Percentiles rank a stretch among this genome's conserved stretches.
Evolutionary conservation across 2,888 invertebrate species (phyloP).

Genomic region (Copidosoma aretas): DNA sequence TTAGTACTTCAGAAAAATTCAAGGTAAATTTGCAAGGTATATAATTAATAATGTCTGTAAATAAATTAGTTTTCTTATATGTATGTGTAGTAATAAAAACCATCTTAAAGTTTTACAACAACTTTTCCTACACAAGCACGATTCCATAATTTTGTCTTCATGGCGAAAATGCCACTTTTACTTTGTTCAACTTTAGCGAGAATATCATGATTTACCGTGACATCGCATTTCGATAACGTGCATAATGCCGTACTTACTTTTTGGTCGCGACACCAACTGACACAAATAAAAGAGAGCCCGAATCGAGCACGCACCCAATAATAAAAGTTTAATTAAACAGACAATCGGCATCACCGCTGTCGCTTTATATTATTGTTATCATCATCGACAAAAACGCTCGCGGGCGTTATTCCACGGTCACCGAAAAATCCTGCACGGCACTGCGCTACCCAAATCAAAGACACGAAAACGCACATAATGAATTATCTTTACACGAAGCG

Average conservation of each 20-base stretch:
- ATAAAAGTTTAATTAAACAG: slow-evolving; percentile 9
- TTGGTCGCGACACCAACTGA: background rate
- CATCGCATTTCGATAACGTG: no score
- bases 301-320: background rate
- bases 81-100: no score
- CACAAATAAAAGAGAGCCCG: background rate
- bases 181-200: background rate
- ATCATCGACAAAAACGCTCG: slow-evolving; percentile 8
- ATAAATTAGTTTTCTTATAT: no score
- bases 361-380: slow-evolving; percentile 6
- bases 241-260: no score
- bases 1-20: no score
- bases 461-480: background rate
- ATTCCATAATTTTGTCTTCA: background rate
- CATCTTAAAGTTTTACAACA: no score
- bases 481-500: background rate
- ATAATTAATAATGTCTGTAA: no score
- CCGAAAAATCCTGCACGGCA: background rate
- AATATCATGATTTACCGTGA: background rate
- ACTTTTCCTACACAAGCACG: background rate
- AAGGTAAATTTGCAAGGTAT: no score
- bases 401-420: background rate
- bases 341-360: slow-evolving; percentile 26
- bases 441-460: background rate
- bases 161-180: background rate